phyloP scores from a whole-genome alignment of 30 jellyfish, hydroid and myxozoan species.

The Pelagia noctiluca region DNA sequence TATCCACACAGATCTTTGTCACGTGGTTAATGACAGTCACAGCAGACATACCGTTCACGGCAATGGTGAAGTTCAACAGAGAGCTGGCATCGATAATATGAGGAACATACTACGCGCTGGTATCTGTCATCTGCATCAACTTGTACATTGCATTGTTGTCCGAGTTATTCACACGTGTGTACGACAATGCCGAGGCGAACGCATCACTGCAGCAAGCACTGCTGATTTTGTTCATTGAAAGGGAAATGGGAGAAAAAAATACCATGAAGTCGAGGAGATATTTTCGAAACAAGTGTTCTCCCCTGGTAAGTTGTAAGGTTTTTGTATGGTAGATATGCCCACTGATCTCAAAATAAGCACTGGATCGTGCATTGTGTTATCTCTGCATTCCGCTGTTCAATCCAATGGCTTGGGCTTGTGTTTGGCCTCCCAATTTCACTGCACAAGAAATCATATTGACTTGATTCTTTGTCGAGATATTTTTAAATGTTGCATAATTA shows the following conservation, averaged over 20 bases:
- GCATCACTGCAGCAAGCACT: slow-evolving; percentile 92
- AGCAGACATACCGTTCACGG: slow-evolving; percentile 69
- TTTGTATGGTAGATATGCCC: too few relatives aligned
- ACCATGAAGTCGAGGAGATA: slow-evolving; percentile 27
- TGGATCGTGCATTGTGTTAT: too few relatives aligned
- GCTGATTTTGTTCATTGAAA: slow-evolving; percentile 47
- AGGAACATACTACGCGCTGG: slow-evolving; percentile 87
- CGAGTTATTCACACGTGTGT: slow-evolving; percentile 93
- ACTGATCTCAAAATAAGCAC: too few relatives aligned
- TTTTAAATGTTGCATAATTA: too few relatives aligned
- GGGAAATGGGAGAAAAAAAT: slow-evolving; percentile 30
- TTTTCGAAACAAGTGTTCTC: slow-evolving; percentile 54
- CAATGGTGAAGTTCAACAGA: slow-evolving; percentile 59
- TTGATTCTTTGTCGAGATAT: too few relatives aligned
- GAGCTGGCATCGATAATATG: slow-evolving; percentile 73
- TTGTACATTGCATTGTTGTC: slow-evolving; percentile 92
- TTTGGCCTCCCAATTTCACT: too few relatives aligned
- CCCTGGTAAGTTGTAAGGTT: slow-evolving; percentile 60
- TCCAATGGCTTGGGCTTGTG: too few relatives aligned
- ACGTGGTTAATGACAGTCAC: slow-evolving; percentile 71
- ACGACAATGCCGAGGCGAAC: slow-evolving; percentile 94
- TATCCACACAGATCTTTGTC: slow-evolving; percentile 14
- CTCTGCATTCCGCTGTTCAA: too few relatives aligned
- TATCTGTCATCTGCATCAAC: slow-evolving; percentile 87
- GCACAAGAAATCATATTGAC: too few relatives aligned